Base-by-base conservation (phyloP, 1,140 invertebrate species). In the Pseudomyrmex dendroicus region DNA sequence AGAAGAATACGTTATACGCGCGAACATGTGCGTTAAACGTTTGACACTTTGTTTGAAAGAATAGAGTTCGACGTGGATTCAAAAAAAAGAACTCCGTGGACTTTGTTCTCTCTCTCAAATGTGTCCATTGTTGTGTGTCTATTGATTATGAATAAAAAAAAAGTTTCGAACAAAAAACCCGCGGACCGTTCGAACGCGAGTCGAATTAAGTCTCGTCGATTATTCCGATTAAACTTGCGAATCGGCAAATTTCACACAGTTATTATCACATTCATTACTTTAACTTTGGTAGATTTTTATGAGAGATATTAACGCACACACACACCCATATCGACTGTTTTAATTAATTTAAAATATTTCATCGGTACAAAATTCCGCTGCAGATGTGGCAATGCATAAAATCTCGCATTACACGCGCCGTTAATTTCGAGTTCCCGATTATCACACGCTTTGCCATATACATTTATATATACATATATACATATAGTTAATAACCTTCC, bases 361-460 rank as follows among this genome's bases (percentile, higher is more conserved):
- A 44, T 44, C n/a, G 25, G 10, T 15, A 54, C 9, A 62, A 66
- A 54, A 56, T 67, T 22, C 15, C 59, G 4, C 3, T 35, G n/a
- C 25, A 35, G 46, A 64, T 35, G 35, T 64, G 13, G 4, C n/a
- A 12, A 17, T n/a, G 35, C 15, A 35, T 57, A 44, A 68, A 68
- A 2, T 46, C 15, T 35, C 52, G 10, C 15, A 9, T 54, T 46
- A 57, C 35, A 48, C 13, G 1, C 17, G 7, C 57, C 10, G 13
- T 70, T 59, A 70, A 57, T 57, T 70, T 48, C 15, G 35, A 57
- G 35, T 25, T 25, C 50, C 48, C 17, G 54, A 70, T 78, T 78
- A 78, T 78, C 52, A 48, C 52, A 48, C 64, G 67, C 54, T 78
- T 70, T 10, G 48, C 44, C 13, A 48, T 57, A 35, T 35, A 35